These are phyloP conservation scores for Danio jaintianensis DNA, from an alignment of 2,797 vertebrate species.

Conservation along the genomic window DNA sequence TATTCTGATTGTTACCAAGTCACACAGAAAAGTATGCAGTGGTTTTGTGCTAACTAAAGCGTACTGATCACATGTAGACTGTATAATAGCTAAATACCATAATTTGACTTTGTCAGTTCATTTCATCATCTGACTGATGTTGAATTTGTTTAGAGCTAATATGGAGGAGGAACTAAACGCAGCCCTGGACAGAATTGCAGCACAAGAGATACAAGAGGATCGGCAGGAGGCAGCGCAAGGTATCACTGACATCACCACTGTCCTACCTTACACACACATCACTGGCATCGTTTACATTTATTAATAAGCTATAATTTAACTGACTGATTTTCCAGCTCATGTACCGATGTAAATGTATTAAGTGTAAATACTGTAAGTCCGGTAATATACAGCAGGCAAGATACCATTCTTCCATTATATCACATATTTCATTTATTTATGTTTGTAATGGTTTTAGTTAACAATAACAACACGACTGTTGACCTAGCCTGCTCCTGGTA, in stretches of 20 bases:
- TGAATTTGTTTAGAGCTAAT: slow-evolving; percentile 74
- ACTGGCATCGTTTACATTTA: background rate
- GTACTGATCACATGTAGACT: too few relatives aligned
- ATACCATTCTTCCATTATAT: background rate
- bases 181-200: slow-evolving; percentile 79
- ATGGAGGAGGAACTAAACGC: slow-evolving; percentile 87
- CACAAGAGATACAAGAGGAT: slow-evolving; percentile 78
- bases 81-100: background rate
- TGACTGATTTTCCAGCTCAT: background rate
- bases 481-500: background rate
- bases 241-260: slow-evolving; percentile 55
- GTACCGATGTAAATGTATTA: background rate
- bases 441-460: background rate
- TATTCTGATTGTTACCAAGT: background rate
- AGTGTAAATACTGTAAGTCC: background rate
- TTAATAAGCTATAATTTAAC: background rate
- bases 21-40: background rate
- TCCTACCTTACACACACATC: background rate
- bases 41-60: background rate
- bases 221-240: slow-evolving; percentile 79
- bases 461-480: background rate
- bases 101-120: background rate
- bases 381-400: background rate
- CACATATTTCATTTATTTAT: background rate
- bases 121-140: slow-evolving; percentile 13